Evolutionary conservation across 2,888 invertebrate species (phyloP).

Genomic region (Hylaea fasciaria): DNA sequence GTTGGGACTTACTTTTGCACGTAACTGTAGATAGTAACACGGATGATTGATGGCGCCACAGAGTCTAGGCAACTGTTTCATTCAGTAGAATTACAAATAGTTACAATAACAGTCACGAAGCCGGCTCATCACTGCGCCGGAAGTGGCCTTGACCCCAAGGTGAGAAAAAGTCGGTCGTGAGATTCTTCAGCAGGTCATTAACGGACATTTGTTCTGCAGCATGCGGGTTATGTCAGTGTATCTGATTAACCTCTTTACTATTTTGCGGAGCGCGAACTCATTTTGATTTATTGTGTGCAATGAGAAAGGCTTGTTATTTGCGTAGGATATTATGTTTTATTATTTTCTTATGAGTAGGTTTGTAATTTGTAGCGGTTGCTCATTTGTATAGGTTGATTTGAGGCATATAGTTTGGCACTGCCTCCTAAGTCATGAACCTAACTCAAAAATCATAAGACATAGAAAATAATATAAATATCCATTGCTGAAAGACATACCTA

Average conservation of each 20-base stretch:
- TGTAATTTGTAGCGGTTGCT: not conserved
- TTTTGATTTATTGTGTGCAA: constrained; percentile 16
- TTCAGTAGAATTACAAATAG: constrained; percentile 3
- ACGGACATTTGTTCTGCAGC: constrained; percentile 46
- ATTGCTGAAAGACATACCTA: too few relatives aligned
- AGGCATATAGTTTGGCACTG: too few relatives aligned
- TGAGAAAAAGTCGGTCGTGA: constrained; percentile 58
- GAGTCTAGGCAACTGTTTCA: constrained; percentile 17
- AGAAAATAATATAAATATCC: too few relatives aligned
- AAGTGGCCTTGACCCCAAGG: constrained; percentile 58
- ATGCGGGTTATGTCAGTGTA: constrained; percentile 41
- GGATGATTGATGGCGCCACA: constrained; percentile 1
- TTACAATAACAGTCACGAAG: constrained; percentile 16
- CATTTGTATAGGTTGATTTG: not conserved
- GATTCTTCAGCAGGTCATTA: constrained; percentile 53
- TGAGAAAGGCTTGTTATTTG: not conserved
- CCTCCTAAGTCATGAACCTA: too few relatives aligned
- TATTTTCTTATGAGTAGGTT: not conserved
- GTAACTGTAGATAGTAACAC: not conserved
- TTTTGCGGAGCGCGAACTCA: constrained; percentile 14
- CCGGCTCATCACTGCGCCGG: constrained; percentile 29
- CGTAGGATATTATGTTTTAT: not conserved
- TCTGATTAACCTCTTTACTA: constrained; percentile 9
- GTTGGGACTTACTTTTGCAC: too few relatives aligned
- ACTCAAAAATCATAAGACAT: too few relatives aligned